A percentile compares a stretch with the other conserved stretches of the same genome.
Conservation (phyloP, 2,888 invertebrate species). For the Holacanthella duospinosa region DNA sequence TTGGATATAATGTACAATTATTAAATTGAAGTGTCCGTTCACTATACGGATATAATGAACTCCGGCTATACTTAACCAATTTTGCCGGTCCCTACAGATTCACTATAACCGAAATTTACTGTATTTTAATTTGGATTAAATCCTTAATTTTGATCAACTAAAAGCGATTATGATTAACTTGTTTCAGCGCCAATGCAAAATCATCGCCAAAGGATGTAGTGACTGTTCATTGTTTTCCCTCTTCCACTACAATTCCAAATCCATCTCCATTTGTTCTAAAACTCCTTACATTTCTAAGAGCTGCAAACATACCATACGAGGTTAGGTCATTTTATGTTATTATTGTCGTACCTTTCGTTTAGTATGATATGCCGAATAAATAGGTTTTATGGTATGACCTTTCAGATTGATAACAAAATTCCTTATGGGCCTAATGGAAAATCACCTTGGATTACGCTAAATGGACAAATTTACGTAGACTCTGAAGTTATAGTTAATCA, state of each 20-base stretch:
- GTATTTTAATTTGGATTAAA: too few species aligned
- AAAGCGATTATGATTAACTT: too few species aligned
- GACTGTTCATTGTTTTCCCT: background rate
- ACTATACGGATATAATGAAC: too few species aligned
- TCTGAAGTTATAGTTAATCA: constrained; percentile 23
- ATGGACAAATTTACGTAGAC: constrained; percentile 25
- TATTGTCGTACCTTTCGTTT: too few species aligned
- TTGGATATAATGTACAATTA: too few species aligned
- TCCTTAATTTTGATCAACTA: too few species aligned
- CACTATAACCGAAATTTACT: too few species aligned
- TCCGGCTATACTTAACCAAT: too few species aligned
- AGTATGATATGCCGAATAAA: background rate
- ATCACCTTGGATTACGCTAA: constrained; percentile 30
- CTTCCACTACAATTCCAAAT: background rate
- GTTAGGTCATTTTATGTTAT: too few species aligned
- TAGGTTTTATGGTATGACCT: too few species aligned
- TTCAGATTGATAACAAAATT: background rate
- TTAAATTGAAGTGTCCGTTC: too few species aligned
- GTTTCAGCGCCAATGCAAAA: background rate
- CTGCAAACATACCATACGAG: background rate
- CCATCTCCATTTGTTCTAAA: background rate
- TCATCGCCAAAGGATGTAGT: background rate
- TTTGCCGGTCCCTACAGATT: too few species aligned
- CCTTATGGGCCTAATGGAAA: constrained; percentile 20
- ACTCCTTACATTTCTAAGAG: background rate